Conservation (phyloP, 2,113 vertebrate species). For the Rhagologus leucostigma region DNA sequence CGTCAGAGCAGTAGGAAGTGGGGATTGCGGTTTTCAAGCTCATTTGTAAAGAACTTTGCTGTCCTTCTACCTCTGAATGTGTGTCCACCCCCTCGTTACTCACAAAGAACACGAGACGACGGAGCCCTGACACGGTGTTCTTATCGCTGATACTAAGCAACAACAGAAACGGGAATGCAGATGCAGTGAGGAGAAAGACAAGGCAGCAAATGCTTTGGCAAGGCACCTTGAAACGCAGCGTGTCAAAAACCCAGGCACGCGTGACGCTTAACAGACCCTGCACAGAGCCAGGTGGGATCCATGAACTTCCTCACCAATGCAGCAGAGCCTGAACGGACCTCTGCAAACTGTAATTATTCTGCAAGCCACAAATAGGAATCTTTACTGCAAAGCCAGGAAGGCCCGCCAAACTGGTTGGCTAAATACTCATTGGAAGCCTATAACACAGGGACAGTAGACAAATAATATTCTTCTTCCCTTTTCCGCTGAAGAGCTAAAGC, state of each 20-base stretch:
- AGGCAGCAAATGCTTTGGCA: background rate
- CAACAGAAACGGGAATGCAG: background rate
- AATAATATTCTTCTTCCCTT: background rate
- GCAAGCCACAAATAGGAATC: background rate
- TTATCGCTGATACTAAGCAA: fast-evolving
- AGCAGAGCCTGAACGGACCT: background rate
- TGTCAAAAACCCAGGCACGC: background rate
- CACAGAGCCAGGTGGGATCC: background rate
- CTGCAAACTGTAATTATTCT: background rate
- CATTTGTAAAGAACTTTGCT: background rate
- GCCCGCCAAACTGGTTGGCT: background rate
- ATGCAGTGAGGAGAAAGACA: background rate
- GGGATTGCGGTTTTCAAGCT: background rate
- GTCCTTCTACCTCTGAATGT: background rate
- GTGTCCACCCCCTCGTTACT: background rate
- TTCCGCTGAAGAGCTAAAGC: background rate
- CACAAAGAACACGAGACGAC: background rate
- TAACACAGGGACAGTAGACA: fast-evolving
- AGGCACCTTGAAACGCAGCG: background rate
- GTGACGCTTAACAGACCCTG: fast-evolving
- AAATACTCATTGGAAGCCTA: background rate
- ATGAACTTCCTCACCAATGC: background rate
- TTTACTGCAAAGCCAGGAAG: background rate
- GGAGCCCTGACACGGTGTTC: background rate
- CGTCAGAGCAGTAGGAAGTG: background rate